Base-by-base conservation (phyloP, 1,140 invertebrate genomes). In the Halotydeus destructor region DNA sequence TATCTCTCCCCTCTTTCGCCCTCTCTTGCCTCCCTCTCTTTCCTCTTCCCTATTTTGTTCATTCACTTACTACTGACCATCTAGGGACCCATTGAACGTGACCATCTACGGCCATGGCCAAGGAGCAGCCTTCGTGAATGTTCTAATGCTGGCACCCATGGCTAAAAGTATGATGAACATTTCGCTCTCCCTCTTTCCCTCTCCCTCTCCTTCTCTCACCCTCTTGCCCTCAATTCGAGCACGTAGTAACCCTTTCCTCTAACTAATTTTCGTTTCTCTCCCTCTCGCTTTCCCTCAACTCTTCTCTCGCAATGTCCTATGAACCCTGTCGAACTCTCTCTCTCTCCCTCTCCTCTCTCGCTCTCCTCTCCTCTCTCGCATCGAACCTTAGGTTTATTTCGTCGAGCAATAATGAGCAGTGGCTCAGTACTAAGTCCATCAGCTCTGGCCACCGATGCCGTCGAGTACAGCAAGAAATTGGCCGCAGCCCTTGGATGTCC, bases 51-150 rank as follows among this genome's bases (percentile, higher is more conserved):
- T 39, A 26, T 39, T 39, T 39, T 23, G 5, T 39, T 5, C 19
- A 39, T 34, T 16, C 16, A 12, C 14, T 14, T 34, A 6, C 42
- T 30, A n/a, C 26, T 26, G 25, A 28, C 18, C 38, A n/a, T 3
- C 24, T n/a, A 38, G 26, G 51, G 52, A 51, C 9, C 52, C 52
- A 31, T 30, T 52, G n/a, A 86, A 84, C 55, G 82, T 96, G n/a
- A 93, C 89, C 1, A 60, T 96, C 0, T 71, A 93, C 54, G 91
- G 91, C 1, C 86, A 94, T 52, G 88, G 86, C 1, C 83, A 83
- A n/a, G 89, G 89, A 0, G 88, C 86, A 1, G 82, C 86, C 9
- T 83, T 85, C 55, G 83, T 93, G 11, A 85, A 94, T 60, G 81
- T 93, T 54, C 67, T 96, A 41, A 76, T 91, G 61, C 76, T 85